Base-by-base conservation (phyloP, 92 coral and sea anemone species). In the Zoanthus solanderi region DNA sequence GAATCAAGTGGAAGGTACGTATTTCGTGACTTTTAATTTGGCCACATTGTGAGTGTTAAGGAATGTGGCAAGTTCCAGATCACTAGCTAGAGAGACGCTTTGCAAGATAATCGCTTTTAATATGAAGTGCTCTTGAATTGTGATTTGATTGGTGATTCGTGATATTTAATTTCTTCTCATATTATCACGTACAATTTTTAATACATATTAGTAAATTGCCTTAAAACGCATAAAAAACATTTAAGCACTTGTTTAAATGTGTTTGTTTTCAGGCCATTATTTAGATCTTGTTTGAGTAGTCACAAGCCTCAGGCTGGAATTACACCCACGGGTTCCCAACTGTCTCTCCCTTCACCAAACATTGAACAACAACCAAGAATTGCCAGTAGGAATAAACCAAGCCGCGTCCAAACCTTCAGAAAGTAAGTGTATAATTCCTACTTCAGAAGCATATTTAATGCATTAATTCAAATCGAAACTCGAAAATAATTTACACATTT, bases 401-500 rank as follows among this genome's bases (percentile, higher is more conserved):
- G 57, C 60, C 91, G 98, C 3, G 96, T 94, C 16, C 90, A 79
- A 83, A 87, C 94, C 5, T 61, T 95, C 11, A 93, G 84, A 78
- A 91, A 91, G 98, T 95, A 88, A 87, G 98, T 88, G 63, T 69
- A 30, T 31, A 2, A 79, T 69, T 76, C 66, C 68, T 54, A 48
- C 2, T 66, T 81, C n/a, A 5, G 42, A 42, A 80, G 52, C 23
- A 12, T 18, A 37, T 37, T 37, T 58, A 58, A 34, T 61, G 30
- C 44, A 66, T 11, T 32, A 46, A 31, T 31, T 34, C 75, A 69
- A 34, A 69, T 13, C 45, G 30, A 30, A 30, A 69, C 46, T 69
- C 16, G 16, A 17, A 63, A 17, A 17, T 3, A 16, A 17, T 17
- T 0, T n/a, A 63, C 8, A 9, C 69, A 6, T 63, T 3, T n/a